Base-by-base conservation (phyloP, 2,797 vertebrate species). In the Brotula barbata region DNA sequence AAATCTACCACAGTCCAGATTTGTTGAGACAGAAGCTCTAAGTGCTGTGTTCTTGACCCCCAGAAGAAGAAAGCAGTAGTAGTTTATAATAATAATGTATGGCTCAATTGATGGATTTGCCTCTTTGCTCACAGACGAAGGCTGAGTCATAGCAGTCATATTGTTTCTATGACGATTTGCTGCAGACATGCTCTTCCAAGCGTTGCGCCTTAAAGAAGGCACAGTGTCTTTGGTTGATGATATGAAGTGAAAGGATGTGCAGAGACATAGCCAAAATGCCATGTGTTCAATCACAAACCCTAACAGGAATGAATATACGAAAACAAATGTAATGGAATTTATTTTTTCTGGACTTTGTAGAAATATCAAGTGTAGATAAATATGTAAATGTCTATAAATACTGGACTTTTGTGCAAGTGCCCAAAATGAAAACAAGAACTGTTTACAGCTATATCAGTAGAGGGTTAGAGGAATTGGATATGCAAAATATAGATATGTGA, bases 331-430 rank as follows among this genome's bases (percentile, higher is more conserved):
- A 80, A 85, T 70, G 66, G 61, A 85, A 73, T 85, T 75, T 81
- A 90, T 89, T 92, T 87, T 89, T 81, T 90, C 81, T 89, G 90
- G 85, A 73, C 77, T 85, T 80, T 85, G 64, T 88, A 85, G 75
- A 75, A 59, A 72, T 71, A 66, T 76, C 52, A 64, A 71, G 73
- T 81, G 76, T 85, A 83, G 84, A 80, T 82, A 77, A 55, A 65
- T 52, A 61, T 81, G 77, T 84, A 86, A 78, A 87, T 85, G 79
- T 78, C 40, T 81, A 77, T 86, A 77, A 82, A 78, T 80, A 78
- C 67, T 61, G 80, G 68, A 77, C 77, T 48, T 87, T 68, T 64
- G 71, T 83, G 73, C 66, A 85, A 84, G 71, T 85, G 82, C 76
- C 83, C 61, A 58, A 81, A 63, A 66, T 66, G 51, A 23, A 67